Conservation (phyloP, 2,113 vertebrate genomes). For the Brienomyrus brachyistius region DNA sequence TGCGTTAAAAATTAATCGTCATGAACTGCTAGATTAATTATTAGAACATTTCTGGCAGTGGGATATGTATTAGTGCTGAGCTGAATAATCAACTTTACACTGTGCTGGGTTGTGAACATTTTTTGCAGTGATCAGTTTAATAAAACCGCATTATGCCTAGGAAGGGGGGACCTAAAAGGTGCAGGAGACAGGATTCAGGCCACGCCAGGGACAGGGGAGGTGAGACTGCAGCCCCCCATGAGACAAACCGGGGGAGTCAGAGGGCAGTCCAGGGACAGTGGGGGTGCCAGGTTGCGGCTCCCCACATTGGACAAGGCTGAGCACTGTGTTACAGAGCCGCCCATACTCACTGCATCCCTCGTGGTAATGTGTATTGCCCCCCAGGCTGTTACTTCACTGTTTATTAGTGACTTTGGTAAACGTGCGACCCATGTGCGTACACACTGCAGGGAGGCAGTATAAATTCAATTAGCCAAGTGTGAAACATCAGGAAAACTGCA, state of each 20-base stretch:
- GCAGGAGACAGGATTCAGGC: background rate
- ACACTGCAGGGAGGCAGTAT: conserved; percentile 44
- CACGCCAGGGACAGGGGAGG: background rate
- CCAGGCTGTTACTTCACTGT: background rate
- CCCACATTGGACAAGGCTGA: background rate
- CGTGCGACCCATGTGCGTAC: background rate
- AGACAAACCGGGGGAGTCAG: background rate
- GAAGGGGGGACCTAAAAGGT: too few species aligned
- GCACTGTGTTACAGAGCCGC: background rate
- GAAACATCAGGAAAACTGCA: conserved; percentile 28
- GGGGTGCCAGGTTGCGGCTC: background rate
- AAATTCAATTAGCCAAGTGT: conserved; percentile 30
- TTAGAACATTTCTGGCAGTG: background rate
- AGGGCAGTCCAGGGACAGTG: background rate
- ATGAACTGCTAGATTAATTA: background rate
- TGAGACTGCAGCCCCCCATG: background rate
- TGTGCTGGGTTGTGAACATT: background rate
- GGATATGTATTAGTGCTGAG: background rate
- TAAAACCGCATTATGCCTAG: background rate
- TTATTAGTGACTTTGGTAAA: background rate
- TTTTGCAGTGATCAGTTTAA: background rate
- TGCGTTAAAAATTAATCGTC: background rate
- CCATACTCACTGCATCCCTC: background rate
- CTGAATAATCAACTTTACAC: background rate
- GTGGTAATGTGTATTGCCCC: background rate